Evolutionary conservation across 2,797 vertebrate species (phyloP).

Genomic region (Falco rusticolus): DNA sequence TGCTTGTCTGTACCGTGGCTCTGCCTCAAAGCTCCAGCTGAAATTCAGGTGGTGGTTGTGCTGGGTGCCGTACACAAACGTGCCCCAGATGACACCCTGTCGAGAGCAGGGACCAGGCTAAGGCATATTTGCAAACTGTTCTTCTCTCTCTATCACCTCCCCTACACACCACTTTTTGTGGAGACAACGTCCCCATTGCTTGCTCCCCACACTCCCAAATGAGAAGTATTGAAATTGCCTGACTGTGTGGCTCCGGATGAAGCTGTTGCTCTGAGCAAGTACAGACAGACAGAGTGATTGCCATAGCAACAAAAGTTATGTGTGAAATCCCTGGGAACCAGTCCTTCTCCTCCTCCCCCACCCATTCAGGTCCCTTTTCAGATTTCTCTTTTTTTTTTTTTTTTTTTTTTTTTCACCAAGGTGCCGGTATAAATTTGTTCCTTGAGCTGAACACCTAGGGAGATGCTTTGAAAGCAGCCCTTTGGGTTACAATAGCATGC

Average conservation of each 20-base stretch:
- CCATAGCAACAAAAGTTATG: constrained; percentile 70
- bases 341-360: constrained; percentile 31
- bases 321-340: constrained; percentile 54
- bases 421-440: constrained; percentile 27
- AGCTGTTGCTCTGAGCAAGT: constrained; percentile 53
- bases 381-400: neutral
- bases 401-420: neutral
- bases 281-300: constrained; percentile 55
- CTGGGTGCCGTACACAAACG: neutral
- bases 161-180: neutral
- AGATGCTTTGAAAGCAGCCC: constrained; percentile 3
- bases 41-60: neutral
- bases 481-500: fast-evolving
- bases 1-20: neutral
- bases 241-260: neutral
- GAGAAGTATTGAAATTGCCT: neutral
- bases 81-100: neutral
- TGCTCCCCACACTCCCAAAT: neutral
- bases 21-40: neutral
- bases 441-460: neutral
- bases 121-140: neutral
- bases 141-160: neutral
- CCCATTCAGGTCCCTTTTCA: constrained; percentile 54
- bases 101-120: neutral
- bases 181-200: neutral